These are phyloP conservation scores for Asobara japonica DNA, from an alignment of 1,140 invertebrate genomes.

Conservation along the genomic window DNA sequence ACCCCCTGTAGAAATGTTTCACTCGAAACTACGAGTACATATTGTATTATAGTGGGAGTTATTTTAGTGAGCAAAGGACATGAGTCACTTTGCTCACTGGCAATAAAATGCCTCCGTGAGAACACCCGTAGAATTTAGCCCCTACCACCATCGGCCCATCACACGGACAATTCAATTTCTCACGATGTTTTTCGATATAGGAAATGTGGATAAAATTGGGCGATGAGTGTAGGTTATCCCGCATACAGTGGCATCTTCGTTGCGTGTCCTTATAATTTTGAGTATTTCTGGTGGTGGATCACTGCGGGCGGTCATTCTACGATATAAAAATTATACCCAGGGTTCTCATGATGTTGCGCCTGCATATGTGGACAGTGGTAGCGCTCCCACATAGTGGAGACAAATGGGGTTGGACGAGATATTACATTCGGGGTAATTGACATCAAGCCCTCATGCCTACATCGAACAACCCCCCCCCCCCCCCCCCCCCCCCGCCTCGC, in stretches of 20 bases:
- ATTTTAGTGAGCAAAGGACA: not conserved
- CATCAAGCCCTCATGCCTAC: too few relatives aligned
- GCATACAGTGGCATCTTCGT: conserved; percentile 1
- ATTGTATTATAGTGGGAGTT: too few relatives aligned
- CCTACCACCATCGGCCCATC: not conserved
- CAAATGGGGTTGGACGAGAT: not conserved
- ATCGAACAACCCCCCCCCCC: too few relatives aligned
- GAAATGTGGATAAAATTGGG: not conserved
- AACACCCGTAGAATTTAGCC: not conserved
- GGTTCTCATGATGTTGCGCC: conserved; percentile 1
- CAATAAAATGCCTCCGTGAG: not conserved
- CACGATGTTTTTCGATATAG: conserved; percentile 12
- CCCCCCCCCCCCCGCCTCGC: too few relatives aligned
- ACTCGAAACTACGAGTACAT: too few relatives aligned
- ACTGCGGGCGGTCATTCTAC: conserved; percentile 12
- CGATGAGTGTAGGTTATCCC: not conserved
- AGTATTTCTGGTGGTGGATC: not conserved
- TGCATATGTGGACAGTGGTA: not conserved
- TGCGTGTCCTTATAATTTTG: not conserved
- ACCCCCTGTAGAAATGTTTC: too few relatives aligned
- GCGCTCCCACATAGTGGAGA: not conserved
- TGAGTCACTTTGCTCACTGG: not conserved
- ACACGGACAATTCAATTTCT: conserved; percentile 6
- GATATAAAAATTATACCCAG: not conserved
- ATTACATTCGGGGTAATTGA: not conserved